phyloP scores from a whole-genome alignment of 2,797 vertebrate genomes.

The Florisuga fusca region DNA sequence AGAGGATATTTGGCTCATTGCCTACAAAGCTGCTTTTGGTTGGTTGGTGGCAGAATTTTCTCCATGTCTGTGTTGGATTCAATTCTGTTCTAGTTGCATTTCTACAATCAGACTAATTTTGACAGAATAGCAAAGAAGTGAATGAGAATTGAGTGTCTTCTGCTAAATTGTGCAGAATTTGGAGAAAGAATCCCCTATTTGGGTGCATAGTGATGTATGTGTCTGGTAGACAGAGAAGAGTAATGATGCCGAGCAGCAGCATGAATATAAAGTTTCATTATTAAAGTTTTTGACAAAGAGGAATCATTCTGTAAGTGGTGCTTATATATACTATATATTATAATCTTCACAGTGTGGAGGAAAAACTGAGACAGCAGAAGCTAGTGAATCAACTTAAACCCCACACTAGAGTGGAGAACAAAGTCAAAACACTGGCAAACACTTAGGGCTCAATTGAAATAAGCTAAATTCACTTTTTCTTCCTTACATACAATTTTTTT shows the following conservation, averaged over 20 bases:
- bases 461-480: neutral
- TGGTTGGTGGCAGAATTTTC: neutral
- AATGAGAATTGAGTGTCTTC: neutral
- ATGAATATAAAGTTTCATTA: neutral
- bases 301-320: neutral
- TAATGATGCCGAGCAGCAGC: neutral
- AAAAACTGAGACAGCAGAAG: neutral
- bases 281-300: neutral
- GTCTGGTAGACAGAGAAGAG: neutral
- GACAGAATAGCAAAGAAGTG: neutral
- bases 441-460: neutral
- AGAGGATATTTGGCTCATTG: neutral
- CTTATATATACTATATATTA: neutral
- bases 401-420: neutral
- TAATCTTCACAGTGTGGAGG: neutral
- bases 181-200: neutral
- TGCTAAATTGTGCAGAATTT: neutral
- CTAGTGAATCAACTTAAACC: neutral
- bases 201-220: neutral
- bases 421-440: neutral
- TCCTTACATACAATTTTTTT: neutral
- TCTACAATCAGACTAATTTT: neutral
- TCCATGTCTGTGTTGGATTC: neutral
- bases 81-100: neutral
- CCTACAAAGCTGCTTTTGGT: neutral